Conservation (phyloP, 2,888 invertebrate genomes). For the Leucozona laternaria region DNA sequence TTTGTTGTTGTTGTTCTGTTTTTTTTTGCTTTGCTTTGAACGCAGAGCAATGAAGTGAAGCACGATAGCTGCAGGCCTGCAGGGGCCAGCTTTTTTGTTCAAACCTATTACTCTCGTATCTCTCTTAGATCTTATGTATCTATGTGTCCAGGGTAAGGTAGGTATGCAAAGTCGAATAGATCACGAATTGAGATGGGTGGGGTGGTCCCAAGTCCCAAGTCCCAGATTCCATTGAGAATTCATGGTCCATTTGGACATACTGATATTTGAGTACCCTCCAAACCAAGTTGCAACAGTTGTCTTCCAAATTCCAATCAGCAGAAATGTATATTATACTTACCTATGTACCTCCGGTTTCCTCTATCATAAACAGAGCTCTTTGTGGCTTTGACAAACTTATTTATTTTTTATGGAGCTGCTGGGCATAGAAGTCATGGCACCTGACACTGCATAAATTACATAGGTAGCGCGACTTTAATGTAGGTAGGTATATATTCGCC, state of each 20-base stretch:
- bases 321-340: slow-evolving; percentile 26
- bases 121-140: slow-evolving; percentile 19
- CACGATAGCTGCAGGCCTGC: slow-evolving; percentile 36
- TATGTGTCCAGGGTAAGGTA: background rate
- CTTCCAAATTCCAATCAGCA: slow-evolving; percentile 54
- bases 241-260: slow-evolving; percentile 53
- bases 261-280: slow-evolving; percentile 12
- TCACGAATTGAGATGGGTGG: slow-evolving; percentile 65
- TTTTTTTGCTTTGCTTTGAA: background rate
- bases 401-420: slow-evolving; percentile 17
- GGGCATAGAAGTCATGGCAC: slow-evolving; percentile 67
- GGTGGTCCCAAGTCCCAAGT: slow-evolving; percentile 26
- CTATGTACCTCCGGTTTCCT: slow-evolving; percentile 1
- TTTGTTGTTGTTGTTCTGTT: background rate
- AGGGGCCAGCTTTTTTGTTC: background rate
- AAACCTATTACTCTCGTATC: slow-evolving; percentile 7
- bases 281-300: slow-evolving; percentile 27
- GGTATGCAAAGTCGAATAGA: slow-evolving; percentile 37
- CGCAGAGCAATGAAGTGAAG: background rate
- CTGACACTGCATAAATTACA: slow-evolving; percentile 73
- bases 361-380: background rate
- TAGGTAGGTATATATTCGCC: slow-evolving; percentile 12
- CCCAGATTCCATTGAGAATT: slow-evolving; percentile 34
- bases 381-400: slow-evolving; percentile 45
- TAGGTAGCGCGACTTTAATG: slow-evolving; percentile 12